phyloP scores from a whole-genome alignment of 1,140 invertebrate genomes.

The Mactra quadrangularis region DNA sequence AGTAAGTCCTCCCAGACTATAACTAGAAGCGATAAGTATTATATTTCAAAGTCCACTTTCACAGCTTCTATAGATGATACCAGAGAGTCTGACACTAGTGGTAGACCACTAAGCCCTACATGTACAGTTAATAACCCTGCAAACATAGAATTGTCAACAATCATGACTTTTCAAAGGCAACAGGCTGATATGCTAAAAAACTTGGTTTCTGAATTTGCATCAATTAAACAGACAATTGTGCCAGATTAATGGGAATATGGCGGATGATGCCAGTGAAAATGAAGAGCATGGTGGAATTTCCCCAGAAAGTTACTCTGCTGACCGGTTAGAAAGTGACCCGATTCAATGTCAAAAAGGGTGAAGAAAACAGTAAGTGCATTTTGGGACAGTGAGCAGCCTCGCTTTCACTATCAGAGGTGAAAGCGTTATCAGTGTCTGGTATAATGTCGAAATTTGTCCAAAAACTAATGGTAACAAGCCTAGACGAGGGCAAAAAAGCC shows the following conservation, averaged over 20 bases:
- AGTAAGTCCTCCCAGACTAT: no score
- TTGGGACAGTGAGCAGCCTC: constrained; percentile 24
- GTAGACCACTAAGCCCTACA: constrained; percentile 30
- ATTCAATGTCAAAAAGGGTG: background rate
- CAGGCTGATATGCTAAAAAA: constrained; percentile 5
- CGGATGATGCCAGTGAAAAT: background rate
- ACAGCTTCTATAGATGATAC: background rate
- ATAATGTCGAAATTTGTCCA: constrained; percentile 10
- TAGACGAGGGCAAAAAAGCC: constrained; percentile 2
- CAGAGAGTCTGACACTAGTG: background rate
- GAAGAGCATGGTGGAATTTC: constrained; percentile 21
- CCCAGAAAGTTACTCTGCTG: constrained; percentile 20
- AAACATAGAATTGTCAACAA: background rate
- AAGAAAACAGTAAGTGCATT: background rate
- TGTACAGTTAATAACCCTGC: background rate
- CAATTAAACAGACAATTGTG: background rate
- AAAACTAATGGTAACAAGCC: background rate
- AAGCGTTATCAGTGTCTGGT: background rate
- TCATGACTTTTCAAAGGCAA: constrained; percentile 6
- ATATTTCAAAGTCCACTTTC: background rate
- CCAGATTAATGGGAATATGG: background rate
- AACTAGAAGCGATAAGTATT: constrained; percentile 13
- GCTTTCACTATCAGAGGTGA: background rate
- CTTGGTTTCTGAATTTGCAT: background rate
- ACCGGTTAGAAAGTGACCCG: constrained; percentile 8